Percentiles rank a stretch among this genome's conserved stretches.
Conservation (phyloP, 2,113 vertebrate species). For the Alethe diademata region DNA sequence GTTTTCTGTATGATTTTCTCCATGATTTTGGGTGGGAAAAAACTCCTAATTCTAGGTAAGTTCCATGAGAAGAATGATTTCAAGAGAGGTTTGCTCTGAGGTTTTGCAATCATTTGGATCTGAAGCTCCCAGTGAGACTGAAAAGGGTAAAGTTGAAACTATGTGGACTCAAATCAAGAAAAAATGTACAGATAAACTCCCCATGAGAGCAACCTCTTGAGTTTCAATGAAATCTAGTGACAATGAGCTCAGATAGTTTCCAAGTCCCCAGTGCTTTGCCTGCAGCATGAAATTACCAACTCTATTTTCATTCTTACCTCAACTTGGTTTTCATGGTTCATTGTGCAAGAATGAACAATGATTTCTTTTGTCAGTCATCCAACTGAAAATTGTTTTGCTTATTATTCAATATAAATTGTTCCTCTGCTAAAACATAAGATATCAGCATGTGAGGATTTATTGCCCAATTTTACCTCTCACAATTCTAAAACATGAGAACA, state of each 20-base stretch:
- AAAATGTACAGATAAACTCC: conserved; percentile 26
- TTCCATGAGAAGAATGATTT: conserved; percentile 4
- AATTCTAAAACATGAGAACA: conserved; percentile 34
- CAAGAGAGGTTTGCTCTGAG: not conserved
- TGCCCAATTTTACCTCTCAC: conserved; percentile 54
- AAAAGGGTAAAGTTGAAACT: conserved; percentile 34
- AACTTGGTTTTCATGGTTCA: conserved; percentile 71
- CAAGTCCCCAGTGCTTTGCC: conserved; percentile 32
- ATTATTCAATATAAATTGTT: conserved; percentile 74
- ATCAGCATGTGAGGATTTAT: conserved; percentile 69
- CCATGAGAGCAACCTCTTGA: not conserved
- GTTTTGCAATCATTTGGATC: not conserved
- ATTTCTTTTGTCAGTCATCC: conserved; percentile 72
- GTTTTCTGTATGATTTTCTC: not conserved
- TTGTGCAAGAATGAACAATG: conserved; percentile 69
- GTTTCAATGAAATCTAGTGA: conserved; percentile 39
- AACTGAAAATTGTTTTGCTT: conserved; percentile 73
- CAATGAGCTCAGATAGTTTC: conserved; percentile 37
- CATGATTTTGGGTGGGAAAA: not conserved
- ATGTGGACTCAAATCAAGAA: conserved; percentile 17
- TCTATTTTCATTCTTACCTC: conserved; percentile 56
- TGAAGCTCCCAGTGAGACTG: conserved; percentile 20
- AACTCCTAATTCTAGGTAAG: not conserved
- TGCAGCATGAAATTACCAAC: conserved; percentile 48
- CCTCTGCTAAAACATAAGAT: conserved; percentile 67